Evolutionary conservation across 1,140 invertebrate species (phyloP).

Genomic region (Stenopsyche tienmushanensis): DNA sequence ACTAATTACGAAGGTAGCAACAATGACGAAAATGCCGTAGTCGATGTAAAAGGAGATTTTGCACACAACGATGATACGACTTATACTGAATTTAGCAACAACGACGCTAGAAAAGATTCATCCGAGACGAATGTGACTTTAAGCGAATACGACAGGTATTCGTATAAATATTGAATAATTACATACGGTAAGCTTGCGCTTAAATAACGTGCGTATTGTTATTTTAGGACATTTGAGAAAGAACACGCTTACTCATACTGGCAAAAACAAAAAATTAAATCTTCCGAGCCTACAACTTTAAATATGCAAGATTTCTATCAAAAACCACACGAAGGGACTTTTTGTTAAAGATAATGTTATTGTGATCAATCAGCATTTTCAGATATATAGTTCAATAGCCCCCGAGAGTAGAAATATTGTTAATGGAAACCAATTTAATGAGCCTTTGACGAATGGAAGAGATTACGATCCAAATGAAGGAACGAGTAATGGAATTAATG

Average conservation of each 20-base stretch:
- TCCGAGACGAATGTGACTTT: background rate
- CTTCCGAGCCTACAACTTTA: background rate
- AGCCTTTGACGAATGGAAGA: too few relatives aligned
- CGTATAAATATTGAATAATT: background rate
- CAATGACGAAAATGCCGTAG: background rate
- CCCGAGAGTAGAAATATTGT: conserved; percentile 9
- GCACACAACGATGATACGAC: background rate
- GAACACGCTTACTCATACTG: background rate
- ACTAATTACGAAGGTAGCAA: background rate
- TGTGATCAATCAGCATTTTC: conserved; percentile 9
- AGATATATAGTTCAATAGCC: background rate
- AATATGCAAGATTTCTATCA: conserved; percentile 8
- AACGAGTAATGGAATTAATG: too few relatives aligned
- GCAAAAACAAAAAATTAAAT: background rate
- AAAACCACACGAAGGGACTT: background rate
- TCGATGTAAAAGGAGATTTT: background rate
- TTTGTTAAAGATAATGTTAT: conserved; percentile 6
- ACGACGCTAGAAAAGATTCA: conserved; percentile 1
- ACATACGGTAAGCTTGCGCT: too few relatives aligned
- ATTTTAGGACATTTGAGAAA: background rate
- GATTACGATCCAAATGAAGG: too few relatives aligned
- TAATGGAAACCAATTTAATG: background rate
- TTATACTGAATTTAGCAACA: background rate
- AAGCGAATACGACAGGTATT: conserved; percentile 2
- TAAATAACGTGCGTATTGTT: too few relatives aligned